Percentiles rank a stretch among this genome's conserved stretches.
Conservation (phyloP, 2,888 invertebrate genomes). For the Iphiclides podalirius region DNA sequence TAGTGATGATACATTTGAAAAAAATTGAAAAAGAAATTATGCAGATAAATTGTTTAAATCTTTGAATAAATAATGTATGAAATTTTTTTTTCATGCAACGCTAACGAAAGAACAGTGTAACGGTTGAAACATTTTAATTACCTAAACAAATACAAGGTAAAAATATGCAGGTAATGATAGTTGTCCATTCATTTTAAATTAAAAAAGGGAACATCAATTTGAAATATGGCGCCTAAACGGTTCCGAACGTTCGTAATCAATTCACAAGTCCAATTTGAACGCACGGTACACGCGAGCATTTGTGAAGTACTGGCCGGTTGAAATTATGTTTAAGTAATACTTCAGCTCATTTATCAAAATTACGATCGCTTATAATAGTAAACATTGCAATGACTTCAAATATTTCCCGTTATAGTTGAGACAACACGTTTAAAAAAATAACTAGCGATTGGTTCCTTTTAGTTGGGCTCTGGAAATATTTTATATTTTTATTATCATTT, state of each 20-base stretch:
- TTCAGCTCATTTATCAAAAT: conserved; percentile 57
- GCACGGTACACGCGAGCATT: conserved; percentile 22
- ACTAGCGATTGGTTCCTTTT: conserved; percentile 1
- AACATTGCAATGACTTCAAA: conserved; percentile 23
- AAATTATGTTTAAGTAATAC: conserved; percentile 24
- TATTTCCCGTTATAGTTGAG: conserved; percentile 31
- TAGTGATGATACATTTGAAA: too few species aligned
- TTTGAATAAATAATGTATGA: too few species aligned
- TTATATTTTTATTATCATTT: too few species aligned
- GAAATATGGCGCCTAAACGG: conserved; percentile 13
- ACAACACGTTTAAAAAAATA: conserved; percentile 40
- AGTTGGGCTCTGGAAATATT: too few species aligned
- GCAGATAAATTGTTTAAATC: too few species aligned
- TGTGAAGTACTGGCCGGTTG: conserved; percentile 5
- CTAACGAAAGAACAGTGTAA: too few species aligned
- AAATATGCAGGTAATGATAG: neutral
- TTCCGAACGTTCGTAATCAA: conserved; percentile 24
- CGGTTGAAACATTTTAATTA: too few species aligned
- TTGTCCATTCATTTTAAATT: neutral
- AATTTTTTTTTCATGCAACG: too few species aligned
- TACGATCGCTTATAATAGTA: conserved; percentile 47
- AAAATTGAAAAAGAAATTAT: too few species aligned
- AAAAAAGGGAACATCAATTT: conserved; percentile 1
- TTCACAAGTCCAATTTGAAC: conserved; percentile 27
- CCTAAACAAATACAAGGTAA: too few species aligned